Percentiles rank a stretch among this genome's conserved stretches.
These are phyloP conservation scores for Pocillopora meandrina DNA, from an alignment of 92 coral and sea anemone genomes.

Conservation along the genomic window DNA sequence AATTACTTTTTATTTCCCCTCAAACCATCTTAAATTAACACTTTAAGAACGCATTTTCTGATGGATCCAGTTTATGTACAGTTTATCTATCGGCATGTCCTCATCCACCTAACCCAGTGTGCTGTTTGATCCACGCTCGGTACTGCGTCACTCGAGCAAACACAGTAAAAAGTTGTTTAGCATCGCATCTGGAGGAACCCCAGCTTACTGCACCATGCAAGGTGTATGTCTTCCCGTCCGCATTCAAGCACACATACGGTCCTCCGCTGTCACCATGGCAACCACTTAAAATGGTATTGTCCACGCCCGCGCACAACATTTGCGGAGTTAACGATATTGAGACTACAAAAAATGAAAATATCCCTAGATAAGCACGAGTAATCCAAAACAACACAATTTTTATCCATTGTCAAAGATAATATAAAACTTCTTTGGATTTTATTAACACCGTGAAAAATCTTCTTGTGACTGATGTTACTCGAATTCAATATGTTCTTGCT, in stretches of 20 bases:
- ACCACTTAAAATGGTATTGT: constrained; percentile 57
- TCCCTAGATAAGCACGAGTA: too few species aligned
- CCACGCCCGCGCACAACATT: constrained; percentile 75
- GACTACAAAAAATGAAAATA: neutral
- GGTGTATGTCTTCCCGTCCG: constrained; percentile 24
- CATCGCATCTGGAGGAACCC: constrained; percentile 45
- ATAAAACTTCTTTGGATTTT: too few species aligned
- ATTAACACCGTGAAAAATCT: too few species aligned
- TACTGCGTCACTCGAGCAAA: constrained; percentile 53
- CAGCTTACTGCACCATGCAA: constrained; percentile 56
- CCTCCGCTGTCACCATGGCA: constrained; percentile 86
- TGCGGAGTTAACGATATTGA: constrained; percentile 37
- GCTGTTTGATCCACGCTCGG: constrained; percentile 42
- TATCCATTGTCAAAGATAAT: too few species aligned
- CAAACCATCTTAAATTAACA: too few species aligned
- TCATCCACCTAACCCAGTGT: constrained; percentile 24
- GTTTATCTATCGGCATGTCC: neutral
- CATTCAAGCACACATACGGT: constrained; percentile 54
- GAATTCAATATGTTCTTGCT: too few species aligned
- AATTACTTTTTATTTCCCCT: too few species aligned
- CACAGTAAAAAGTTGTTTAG: constrained; percentile 39
- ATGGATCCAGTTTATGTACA: too few species aligned
- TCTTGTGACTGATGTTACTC: too few species aligned
- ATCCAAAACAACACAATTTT: too few species aligned
- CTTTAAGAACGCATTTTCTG: too few species aligned